Evolutionary conservation across 2,888 invertebrate species (phyloP).

Genomic region (Lasioglossum marginatum): DNA sequence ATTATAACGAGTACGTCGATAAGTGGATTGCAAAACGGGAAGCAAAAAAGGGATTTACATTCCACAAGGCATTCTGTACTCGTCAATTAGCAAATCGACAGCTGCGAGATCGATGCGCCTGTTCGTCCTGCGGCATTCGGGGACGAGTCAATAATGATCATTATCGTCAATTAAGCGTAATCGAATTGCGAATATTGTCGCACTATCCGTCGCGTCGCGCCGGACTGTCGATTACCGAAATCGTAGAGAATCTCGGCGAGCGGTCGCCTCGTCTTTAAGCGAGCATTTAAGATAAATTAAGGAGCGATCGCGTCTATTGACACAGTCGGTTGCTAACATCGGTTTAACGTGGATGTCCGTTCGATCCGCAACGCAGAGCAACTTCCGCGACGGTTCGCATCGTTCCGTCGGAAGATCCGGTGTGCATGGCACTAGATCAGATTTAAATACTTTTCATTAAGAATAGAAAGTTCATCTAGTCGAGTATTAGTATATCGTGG

Average conservation of each 20-base stretch:
- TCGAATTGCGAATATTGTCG: neutral
- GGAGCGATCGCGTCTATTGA: constrained; percentile 42
- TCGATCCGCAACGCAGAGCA: neutral
- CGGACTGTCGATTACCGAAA: neutral
- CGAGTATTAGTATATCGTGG: neutral
- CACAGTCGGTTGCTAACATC: constrained; percentile 50
- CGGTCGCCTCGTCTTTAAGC: constrained; percentile 2
- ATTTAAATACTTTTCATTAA: neutral
- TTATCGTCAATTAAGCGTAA: neutral
- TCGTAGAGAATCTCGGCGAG: neutral
- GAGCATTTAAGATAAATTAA: constrained; percentile 52
- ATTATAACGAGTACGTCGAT: neutral
- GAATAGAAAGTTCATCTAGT: neutral
- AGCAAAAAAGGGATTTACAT: neutral
- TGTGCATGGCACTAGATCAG: neutral
- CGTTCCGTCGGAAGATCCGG: neutral
- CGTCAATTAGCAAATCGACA: neutral
- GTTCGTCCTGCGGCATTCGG: neutral
- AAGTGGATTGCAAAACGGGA: neutral
- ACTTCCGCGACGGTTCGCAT: neutral
- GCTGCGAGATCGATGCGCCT: neutral
- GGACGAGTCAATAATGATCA: neutral
- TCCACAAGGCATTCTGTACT: neutral
- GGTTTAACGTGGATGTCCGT: constrained; percentile 32
- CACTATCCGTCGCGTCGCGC: neutral